phyloP scores from a whole-genome alignment of 2,797 vertebrate genomes.

The Spinus pinus region DNA sequence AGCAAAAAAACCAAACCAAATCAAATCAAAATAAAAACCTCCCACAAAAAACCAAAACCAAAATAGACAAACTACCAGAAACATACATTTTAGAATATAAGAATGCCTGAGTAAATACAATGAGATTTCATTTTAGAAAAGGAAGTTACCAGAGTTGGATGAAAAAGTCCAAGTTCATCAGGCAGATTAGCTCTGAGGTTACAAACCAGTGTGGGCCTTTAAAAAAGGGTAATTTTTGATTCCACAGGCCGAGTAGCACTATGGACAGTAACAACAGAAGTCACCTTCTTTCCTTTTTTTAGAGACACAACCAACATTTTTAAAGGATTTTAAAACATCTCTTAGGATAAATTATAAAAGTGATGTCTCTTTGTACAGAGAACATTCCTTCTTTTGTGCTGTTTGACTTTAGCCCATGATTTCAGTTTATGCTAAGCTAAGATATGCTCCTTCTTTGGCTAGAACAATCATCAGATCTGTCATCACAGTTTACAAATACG shows the following conservation, averaged over 20 bases:
- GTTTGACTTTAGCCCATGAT: not conserved
- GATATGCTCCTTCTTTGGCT: not conserved
- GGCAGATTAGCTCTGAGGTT: not conserved
- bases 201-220: not conserved
- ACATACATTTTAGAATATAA: not conserved
- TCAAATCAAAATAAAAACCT: not conserved
- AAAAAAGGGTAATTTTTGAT: not conserved
- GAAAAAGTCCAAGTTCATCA: not conserved
- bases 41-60: fast-evolving
- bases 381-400: not conserved
- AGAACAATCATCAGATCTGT: not conserved
- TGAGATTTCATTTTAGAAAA: not conserved
- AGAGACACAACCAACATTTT: not conserved
- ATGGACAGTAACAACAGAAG: not conserved
- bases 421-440: not conserved
- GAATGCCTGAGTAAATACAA: not conserved
- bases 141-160: not conserved
- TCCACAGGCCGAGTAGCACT: fast-evolving
- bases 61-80: not conserved
- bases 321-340: not conserved
- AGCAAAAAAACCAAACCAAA: not conserved
- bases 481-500: not conserved
- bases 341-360: not conserved
- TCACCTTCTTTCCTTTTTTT: not conserved
- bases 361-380: not conserved